Conservation (phyloP, 2,888 invertebrate genomes). For the Agonum fuliginosum region DNA sequence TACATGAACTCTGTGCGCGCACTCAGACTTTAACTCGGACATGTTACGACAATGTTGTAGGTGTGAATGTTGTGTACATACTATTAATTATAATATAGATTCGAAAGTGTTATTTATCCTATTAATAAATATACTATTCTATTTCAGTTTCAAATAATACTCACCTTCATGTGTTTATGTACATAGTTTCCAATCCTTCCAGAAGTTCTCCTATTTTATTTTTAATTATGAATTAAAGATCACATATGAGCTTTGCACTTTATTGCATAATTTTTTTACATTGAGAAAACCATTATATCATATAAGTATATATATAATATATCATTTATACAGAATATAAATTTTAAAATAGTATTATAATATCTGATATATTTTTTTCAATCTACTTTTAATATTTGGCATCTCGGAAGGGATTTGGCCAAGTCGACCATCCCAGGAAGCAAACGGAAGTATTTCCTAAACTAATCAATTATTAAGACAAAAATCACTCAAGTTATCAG, state of each 20-base stretch:
- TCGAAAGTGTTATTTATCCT: slow-evolving; percentile 60
- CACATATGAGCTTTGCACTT: slow-evolving; percentile 52
- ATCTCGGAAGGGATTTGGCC: slow-evolving; percentile 53
- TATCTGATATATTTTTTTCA: slow-evolving; percentile 55
- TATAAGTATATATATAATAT: slow-evolving; percentile 56
- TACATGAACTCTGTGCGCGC: slow-evolving; percentile 35
- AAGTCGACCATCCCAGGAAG: slow-evolving; percentile 57
- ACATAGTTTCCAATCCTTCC: not conserved
- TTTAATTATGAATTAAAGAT: slow-evolving; percentile 4
- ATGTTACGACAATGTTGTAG: slow-evolving; percentile 60
- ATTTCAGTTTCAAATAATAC: slow-evolving; percentile 59
- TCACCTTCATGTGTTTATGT: slow-evolving; percentile 12
- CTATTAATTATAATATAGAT: slow-evolving; percentile 60
- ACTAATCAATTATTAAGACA: slow-evolving; percentile 59
- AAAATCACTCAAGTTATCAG: slow-evolving; percentile 60
- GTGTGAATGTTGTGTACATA: slow-evolving; percentile 59
- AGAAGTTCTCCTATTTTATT: not conserved
- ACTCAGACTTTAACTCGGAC: slow-evolving; percentile 38
- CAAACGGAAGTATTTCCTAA: slow-evolving; percentile 59
- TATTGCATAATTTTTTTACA: slow-evolving; percentile 58
- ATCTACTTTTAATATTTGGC: slow-evolving; percentile 59
- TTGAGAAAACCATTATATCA: slow-evolving; percentile 58
- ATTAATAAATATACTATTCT: slow-evolving; percentile 61
- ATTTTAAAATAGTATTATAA: slow-evolving; percentile 59
- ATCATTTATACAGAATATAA: slow-evolving; percentile 59